Percentiles rank a stretch among this genome's conserved stretches.
Evolutionary conservation across 2,113 vertebrate species (phyloP).

Genomic region (Marcusenius ussheri): DNA sequence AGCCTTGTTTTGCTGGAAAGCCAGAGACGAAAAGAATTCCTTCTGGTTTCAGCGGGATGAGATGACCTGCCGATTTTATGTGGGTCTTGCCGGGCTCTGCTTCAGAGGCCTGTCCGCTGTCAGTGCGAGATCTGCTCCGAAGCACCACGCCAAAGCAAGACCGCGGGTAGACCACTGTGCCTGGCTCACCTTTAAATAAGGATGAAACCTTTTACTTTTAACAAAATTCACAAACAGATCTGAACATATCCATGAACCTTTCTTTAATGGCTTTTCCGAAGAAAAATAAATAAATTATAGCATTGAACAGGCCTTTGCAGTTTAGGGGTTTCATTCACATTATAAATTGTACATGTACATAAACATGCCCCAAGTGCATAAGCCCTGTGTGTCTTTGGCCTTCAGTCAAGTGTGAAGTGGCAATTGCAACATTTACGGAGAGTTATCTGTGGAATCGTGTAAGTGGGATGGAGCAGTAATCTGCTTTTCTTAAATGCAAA

Average conservation of each 20-base stretch:
- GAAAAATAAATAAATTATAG: not conserved
- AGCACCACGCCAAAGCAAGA: not conserved
- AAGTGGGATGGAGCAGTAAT: not conserved
- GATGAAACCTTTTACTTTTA: not conserved
- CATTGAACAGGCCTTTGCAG: not conserved
- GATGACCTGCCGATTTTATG: not conserved
- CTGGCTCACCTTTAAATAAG: not conserved
- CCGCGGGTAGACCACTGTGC: not conserved
- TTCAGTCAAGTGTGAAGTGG: not conserved
- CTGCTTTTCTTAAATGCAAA: not conserved
- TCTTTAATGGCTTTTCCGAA: not conserved
- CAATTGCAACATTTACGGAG: not conserved
- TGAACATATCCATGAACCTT: not conserved
- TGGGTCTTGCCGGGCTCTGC: not conserved
- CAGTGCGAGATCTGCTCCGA: not conserved
- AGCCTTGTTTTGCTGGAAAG: not conserved
- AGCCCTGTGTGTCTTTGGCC: not conserved
- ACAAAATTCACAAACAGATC: not conserved
- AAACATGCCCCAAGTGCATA: not conserved
- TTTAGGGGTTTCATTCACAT: not conserved
- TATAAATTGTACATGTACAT: not conserved
- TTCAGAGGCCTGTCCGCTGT: not conserved
- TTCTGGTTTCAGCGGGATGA: not conserved
- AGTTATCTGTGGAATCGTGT: not conserved
- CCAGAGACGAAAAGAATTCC: not conserved